These are phyloP conservation scores for Antennarius maculatus DNA, from an alignment of 2,797 vertebrate species.

Conservation along the genomic window DNA sequence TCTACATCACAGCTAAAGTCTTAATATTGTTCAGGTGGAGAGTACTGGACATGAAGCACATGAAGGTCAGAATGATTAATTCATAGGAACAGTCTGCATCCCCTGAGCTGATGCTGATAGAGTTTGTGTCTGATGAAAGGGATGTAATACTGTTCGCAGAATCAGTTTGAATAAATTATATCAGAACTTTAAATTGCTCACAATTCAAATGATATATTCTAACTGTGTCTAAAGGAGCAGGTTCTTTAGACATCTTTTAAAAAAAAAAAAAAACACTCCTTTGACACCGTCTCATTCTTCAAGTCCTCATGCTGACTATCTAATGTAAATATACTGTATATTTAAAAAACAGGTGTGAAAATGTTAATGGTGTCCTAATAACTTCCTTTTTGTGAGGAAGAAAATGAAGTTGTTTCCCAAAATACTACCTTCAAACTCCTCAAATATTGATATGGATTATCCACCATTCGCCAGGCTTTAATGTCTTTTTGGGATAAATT, in stretches of 20 bases:
- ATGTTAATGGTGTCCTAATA: neutral
- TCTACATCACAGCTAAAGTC: neutral
- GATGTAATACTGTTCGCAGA: too few relatives aligned
- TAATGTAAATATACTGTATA: neutral
- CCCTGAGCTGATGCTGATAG: too few relatives aligned
- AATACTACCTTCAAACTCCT: conserved; percentile 4
- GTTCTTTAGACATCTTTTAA: too few relatives aligned
- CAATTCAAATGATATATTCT: neutral
- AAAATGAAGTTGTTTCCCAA: neutral
- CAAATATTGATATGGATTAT: neutral
- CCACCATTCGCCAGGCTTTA: neutral
- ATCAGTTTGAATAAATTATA: too few relatives aligned
- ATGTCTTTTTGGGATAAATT: neutral
- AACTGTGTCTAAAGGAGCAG: neutral
- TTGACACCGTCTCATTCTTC: neutral
- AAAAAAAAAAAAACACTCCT: neutral
- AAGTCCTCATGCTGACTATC: neutral
- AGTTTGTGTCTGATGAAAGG: too few relatives aligned
- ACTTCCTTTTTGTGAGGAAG: neutral
- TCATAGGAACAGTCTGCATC: too few relatives aligned
- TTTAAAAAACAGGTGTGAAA: neutral
- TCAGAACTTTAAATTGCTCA: too few relatives aligned
- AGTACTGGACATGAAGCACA: neutral
- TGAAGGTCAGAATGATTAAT: neutral
- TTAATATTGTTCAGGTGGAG: neutral